Conservation (phyloP, 2,113 vertebrate species). For the Petroica traversi region DNA sequence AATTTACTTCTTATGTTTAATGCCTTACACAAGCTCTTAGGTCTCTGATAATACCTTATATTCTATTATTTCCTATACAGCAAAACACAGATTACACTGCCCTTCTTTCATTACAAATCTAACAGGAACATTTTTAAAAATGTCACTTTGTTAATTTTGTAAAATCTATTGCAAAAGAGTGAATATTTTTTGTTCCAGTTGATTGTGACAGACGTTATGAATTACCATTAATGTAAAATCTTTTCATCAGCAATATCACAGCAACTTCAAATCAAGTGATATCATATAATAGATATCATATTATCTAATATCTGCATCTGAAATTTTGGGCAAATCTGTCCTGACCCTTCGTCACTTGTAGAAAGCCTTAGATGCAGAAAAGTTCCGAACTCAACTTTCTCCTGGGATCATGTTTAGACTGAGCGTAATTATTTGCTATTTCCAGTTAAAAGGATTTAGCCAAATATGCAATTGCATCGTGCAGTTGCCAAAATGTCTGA, state of each 20-base stretch:
- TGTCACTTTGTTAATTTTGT: neutral
- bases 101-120: neutral
- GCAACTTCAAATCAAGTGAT: neutral
- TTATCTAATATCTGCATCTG: neutral
- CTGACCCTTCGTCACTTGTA: neutral
- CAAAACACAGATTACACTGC: neutral
- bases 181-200: neutral
- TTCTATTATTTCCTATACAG: neutral
- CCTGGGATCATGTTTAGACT: neutral
- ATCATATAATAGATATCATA: neutral
- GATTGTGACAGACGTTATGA: neutral
- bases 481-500: neutral
- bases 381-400: neutral
- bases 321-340: neutral
- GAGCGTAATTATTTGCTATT: neutral
- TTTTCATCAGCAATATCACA: neutral
- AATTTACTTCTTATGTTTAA: neutral
- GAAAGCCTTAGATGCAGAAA: neutral
- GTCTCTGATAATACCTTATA: neutral
- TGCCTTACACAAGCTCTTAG: neutral
- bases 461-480: neutral
- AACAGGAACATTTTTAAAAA: neutral
- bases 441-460: neutral
- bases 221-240: neutral
- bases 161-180: neutral